A percentile compares a stretch with the other conserved stretches of the same genome.
Conservation (phyloP, 2,113 vertebrate genomes). For the Barbus barbus region DNA sequence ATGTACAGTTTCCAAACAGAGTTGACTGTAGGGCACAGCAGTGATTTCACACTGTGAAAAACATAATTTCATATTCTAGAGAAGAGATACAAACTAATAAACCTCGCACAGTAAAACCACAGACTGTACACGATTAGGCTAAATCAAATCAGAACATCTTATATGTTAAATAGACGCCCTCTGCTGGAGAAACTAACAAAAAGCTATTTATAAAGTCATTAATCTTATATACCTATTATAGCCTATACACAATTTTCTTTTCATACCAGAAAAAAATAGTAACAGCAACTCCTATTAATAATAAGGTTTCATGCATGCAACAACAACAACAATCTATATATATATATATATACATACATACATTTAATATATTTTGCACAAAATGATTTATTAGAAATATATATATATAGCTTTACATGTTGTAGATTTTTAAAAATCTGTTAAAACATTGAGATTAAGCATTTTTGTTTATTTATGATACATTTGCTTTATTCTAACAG, state of each 20-base stretch:
- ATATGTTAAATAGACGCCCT: slow-evolving; percentile 6
- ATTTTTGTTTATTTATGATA: neutral
- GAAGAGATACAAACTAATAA: neutral
- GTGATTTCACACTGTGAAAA: neutral
- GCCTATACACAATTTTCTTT: neutral
- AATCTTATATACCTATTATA: neutral
- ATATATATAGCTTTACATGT: no score
- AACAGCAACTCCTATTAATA: neutral
- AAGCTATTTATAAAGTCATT: neutral
- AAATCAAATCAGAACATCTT: neutral
- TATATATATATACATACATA: no score
- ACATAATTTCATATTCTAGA: neutral
- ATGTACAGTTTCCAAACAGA: neutral
- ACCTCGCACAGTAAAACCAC: no score
- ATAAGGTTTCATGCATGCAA: neutral
- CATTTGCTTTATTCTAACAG: neutral
- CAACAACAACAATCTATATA: no score
- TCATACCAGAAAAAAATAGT: neutral
- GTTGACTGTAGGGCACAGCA: neutral
- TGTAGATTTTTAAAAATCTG: no score
- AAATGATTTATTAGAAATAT: no score
- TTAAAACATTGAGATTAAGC: neutral
- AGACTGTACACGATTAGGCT: neutral
- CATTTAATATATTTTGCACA: no score
- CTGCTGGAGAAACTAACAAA: slow-evolving; percentile 25